A percentile compares a stretch with the other conserved stretches of the same genome.
These are phyloP conservation scores for Sinocyclocheilus anophthalmus DNA, from an alignment of 2,113 vertebrate species.

Conservation along the genomic window DNA sequence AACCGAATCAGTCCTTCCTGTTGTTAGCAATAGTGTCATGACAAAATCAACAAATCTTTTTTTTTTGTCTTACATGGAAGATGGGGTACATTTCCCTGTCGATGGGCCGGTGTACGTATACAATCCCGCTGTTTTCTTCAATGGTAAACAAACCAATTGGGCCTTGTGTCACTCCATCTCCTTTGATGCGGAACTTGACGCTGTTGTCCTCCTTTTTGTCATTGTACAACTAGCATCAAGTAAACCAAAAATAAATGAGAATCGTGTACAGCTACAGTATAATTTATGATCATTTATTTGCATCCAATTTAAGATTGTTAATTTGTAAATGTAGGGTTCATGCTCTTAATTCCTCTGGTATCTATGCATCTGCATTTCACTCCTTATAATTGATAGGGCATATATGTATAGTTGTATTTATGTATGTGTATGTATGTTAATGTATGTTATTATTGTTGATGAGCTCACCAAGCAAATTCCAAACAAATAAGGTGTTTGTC, in stretches of 20 bases:
- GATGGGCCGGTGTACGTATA: slow-evolving; percentile 65
- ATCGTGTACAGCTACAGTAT: not conserved
- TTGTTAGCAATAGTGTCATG: not conserved
- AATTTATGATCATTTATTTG: not conserved
- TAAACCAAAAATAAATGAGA: not conserved
- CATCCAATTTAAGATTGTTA: not conserved
- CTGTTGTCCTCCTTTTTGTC: not conserved
- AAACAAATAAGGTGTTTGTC: no score
- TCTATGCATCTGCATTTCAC: no score
- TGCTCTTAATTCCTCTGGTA: no score
- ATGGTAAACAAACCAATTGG: slow-evolving; percentile 75
- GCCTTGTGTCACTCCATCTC: slow-evolving; percentile 68
- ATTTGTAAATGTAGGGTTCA: not conserved
- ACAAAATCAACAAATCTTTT: not conserved
- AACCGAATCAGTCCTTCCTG: not conserved
- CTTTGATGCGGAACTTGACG: slow-evolving; percentile 72
- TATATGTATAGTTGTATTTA: no score
- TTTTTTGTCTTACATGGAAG: slow-evolving; percentile 73
- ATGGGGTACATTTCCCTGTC: slow-evolving; percentile 69
- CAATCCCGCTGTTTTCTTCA: slow-evolving; percentile 53
- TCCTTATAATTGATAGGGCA: no score
- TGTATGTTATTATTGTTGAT: no score
- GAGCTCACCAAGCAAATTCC: no score
- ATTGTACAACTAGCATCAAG: slow-evolving; percentile 69
- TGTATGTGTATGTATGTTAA: no score